Percentiles rank a stretch among this genome's conserved stretches.
Conservation (phyloP, 2,113 vertebrate genomes). For the Sardina pilchardus region DNA sequence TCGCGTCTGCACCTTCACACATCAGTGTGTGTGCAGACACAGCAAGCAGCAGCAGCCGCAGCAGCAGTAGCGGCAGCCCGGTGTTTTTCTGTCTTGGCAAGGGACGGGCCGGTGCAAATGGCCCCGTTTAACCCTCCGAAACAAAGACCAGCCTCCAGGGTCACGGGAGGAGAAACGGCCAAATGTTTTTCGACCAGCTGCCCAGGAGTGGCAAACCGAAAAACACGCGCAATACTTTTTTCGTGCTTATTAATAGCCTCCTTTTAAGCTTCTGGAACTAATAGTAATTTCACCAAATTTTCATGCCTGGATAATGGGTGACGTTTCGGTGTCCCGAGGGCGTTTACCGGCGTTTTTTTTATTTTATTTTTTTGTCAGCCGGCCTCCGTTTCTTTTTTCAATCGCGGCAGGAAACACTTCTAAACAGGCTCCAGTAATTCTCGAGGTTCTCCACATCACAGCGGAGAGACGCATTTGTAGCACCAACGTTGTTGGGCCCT, state of each 20-base stretch:
- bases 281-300: slow-evolving; percentile 2
- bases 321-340: not conserved
- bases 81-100: not conserved
- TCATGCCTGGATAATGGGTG: not conserved
- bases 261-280: slow-evolving; percentile 1
- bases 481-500: not conserved
- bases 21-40: not conserved
- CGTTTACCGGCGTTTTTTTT: not conserved
- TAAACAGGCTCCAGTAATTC: not conserved
- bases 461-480: not conserved
- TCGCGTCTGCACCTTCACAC: not conserved
- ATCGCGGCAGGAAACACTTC: not conserved
- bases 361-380: not conserved
- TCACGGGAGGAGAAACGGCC: not conserved
- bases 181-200: not conserved
- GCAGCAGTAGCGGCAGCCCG: not conserved
- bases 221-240: not conserved
- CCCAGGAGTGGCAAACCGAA: not conserved
- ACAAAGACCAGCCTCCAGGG: not conserved
- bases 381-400: not conserved
- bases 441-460: not conserved
- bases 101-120: not conserved
- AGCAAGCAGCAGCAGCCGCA: not conserved
- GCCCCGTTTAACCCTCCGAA: slow-evolving; percentile 19
- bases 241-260: not conserved